phyloP scores from a whole-genome alignment of 2,113 vertebrate genomes.

The Dicerorhinus sumatrensis region DNA sequence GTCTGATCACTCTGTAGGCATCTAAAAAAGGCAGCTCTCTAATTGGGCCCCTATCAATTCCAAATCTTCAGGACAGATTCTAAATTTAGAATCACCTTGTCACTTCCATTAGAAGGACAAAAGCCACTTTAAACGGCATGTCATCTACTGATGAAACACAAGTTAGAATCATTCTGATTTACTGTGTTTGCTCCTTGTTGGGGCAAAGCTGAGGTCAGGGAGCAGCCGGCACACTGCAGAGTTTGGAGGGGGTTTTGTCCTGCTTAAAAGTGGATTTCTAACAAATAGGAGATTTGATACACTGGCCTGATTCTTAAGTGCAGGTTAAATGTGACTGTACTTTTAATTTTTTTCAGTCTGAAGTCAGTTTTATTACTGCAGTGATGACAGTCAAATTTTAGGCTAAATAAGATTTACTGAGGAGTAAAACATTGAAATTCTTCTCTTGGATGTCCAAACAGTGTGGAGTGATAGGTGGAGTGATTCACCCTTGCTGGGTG shows the following conservation, averaged over 20 bases:
- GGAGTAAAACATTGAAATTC: not conserved
- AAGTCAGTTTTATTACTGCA: not conserved
- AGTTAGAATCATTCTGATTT: not conserved
- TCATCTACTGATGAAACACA: not conserved
- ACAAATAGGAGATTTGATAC: not conserved
- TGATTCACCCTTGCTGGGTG: not conserved
- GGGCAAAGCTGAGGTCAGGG: not conserved
- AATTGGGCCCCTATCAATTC: not conserved
- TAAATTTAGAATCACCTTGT: slow-evolving; percentile 46
- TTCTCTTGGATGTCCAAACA: not conserved
- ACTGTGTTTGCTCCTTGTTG: not conserved
- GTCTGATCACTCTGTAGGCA: not conserved
- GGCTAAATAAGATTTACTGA: slow-evolving; percentile 5
- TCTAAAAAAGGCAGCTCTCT: not conserved
- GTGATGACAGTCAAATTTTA: not conserved
- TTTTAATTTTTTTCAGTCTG: not conserved
- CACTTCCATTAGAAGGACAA: not conserved
- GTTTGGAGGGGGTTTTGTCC: not conserved
- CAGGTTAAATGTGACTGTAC: not conserved
- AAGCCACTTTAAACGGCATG: not conserved
- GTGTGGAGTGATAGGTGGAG: no score
- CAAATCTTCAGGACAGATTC: slow-evolving; percentile 13
- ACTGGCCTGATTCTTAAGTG: not conserved
- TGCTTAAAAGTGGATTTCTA: not conserved
- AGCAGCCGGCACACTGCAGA: not conserved